Evolutionary conservation across 1,140 invertebrate species (phyloP).

Genomic region (Yoshiicerus persimilis): DNA sequence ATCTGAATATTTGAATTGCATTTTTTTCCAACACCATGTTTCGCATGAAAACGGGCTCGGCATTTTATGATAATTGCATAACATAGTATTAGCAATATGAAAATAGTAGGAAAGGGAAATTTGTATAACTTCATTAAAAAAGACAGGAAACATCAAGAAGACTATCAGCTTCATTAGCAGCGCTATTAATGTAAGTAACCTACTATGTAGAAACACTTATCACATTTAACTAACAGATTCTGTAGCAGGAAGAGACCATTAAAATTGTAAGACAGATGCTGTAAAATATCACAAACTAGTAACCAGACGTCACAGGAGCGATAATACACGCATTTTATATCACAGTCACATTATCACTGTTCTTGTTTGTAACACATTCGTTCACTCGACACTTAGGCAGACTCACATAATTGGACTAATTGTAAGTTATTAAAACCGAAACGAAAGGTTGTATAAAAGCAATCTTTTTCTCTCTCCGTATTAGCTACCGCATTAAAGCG

Average conservation of each 20-base stretch:
- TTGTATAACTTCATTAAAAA: neutral
- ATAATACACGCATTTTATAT: neutral
- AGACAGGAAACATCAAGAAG: neutral
- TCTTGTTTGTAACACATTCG: neutral
- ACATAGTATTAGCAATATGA: neutral
- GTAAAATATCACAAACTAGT: neutral
- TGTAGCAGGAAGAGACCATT: neutral
- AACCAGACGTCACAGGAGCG: neutral
- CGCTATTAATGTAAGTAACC: neutral
- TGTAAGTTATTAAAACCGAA: neutral
- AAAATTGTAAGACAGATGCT: neutral
- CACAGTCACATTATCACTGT: slow-evolving; percentile 17
- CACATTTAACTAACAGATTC: neutral
- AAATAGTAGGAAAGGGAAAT: neutral
- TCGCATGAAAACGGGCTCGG: neutral
- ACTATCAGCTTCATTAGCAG: neutral
- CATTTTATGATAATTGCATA: neutral
- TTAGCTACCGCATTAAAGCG: neutral
- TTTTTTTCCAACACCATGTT: neutral
- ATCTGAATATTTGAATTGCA: too few relatives aligned
- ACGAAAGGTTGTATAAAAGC: neutral
- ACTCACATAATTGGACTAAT: neutral
- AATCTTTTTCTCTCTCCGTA: slow-evolving; percentile 16
- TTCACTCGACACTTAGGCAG: neutral
- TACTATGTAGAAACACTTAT: neutral